Percentiles rank a stretch among this genome's conserved stretches.
Evolutionary conservation across 2,888 invertebrate species (phyloP).

Genomic region (Elgonia sp.): DNA sequence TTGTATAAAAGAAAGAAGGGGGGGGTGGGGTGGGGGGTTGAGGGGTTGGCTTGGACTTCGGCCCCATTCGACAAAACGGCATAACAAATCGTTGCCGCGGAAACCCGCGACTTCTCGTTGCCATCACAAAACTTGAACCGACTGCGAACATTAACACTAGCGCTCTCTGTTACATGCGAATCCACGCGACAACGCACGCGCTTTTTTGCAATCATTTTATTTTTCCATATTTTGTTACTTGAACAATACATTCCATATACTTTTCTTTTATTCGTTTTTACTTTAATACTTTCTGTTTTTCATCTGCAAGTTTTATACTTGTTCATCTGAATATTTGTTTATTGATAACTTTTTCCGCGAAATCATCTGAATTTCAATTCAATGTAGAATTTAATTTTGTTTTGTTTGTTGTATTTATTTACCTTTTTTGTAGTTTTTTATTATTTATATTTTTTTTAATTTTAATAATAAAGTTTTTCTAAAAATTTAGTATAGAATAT

Average conservation of each 20-base stretch:
- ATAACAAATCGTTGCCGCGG: conserved; percentile 86
- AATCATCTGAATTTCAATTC: too few relatives aligned
- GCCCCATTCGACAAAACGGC: conserved; percentile 69
- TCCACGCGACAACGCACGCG: conserved; percentile 75
- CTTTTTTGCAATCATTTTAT: conserved; percentile 58
- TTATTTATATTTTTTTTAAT: too few relatives aligned
- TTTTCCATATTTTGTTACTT: background rate
- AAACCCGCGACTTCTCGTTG: conserved; percentile 83
- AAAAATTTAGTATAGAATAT: too few relatives aligned
- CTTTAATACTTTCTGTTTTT: too few relatives aligned
- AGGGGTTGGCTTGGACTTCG: conserved; percentile 62
- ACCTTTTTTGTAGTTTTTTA: too few relatives aligned
- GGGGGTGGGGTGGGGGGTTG: conserved; percentile 56
- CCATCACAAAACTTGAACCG: conserved; percentile 86
- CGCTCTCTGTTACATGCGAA: conserved; percentile 51
- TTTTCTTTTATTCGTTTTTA: background rate
- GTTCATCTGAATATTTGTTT: too few relatives aligned
- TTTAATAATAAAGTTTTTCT: too few relatives aligned
- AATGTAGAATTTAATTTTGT: too few relatives aligned
- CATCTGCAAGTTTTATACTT: too few relatives aligned
- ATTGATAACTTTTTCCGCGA: too few relatives aligned
- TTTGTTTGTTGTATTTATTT: too few relatives aligned
- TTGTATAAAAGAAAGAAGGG: conserved; percentile 57
- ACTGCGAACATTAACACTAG: conserved; percentile 81
- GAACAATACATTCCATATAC: too few relatives aligned